phyloP scores from a whole-genome alignment of 2,797 vertebrate genomes.

The Danio jaintianensis region DNA sequence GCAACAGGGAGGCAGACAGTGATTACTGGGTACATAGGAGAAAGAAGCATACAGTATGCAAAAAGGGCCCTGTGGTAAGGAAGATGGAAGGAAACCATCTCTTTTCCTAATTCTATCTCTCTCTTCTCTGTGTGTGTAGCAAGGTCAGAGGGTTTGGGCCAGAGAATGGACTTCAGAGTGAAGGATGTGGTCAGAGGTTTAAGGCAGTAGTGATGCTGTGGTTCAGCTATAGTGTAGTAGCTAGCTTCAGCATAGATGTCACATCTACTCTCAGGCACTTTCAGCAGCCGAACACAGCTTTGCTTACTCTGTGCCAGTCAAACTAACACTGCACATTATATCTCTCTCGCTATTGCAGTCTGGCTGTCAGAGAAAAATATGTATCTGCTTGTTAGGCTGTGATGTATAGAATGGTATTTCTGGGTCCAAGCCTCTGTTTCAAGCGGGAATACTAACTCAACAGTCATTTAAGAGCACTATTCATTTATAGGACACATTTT shows the following conservation, averaged over 20 bases:
- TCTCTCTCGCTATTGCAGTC: background rate
- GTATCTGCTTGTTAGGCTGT: background rate
- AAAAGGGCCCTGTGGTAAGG: constrained; percentile 31
- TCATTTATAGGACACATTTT: background rate
- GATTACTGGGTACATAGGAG: constrained; percentile 47
- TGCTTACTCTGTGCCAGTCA: constrained; percentile 21
- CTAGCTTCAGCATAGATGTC: constrained; percentile 36
- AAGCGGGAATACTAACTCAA: background rate
- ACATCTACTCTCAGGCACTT: constrained; percentile 25
- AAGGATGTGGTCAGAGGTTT: constrained; percentile 58
- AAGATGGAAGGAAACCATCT: constrained; percentile 26
- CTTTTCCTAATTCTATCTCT: constrained; percentile 34
- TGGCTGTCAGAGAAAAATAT: constrained; percentile 7
- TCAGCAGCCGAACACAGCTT: constrained; percentile 19
- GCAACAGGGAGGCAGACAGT: constrained; percentile 28
- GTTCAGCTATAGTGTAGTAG: constrained; percentile 33
- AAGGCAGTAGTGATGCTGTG: constrained; percentile 35
- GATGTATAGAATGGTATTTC: background rate
- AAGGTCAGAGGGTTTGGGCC: constrained; percentile 38
- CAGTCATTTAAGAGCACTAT: background rate
- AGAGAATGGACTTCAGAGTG: constrained; percentile 44
- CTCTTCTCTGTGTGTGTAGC: constrained; percentile 31
- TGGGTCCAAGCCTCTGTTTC: constrained; percentile 1
- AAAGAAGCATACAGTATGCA: constrained; percentile 40
- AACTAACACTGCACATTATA: constrained; percentile 23